Base-by-base conservation (phyloP, 1,140 invertebrate genomes). In the Polypedilum vanderplanki region DNA sequence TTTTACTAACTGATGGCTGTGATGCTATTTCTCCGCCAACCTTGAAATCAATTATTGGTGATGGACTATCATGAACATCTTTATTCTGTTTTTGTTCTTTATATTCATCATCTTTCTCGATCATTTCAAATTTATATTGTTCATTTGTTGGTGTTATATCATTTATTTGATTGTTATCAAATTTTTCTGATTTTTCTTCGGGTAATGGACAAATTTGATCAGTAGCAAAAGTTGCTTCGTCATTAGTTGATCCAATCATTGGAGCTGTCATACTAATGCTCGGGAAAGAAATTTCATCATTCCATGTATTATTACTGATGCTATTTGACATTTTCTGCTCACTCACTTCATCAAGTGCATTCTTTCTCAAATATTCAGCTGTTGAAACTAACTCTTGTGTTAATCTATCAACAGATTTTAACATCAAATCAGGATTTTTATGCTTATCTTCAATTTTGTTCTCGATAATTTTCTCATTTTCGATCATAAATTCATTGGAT, bases 251-350 rank as follows among this genome's bases (percentile, higher is more conserved):
- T 0, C 87, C 86, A 0, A 89, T 85, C 74, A 91, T 81, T 0
- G 91, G 91, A 0, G 88, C 88, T 41, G 90, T 90, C 18, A 89
- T 87, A 75, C 91, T 93, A 17, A 93, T 88, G 65, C 89, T 93
- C 0, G 91, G 91, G 79, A 92, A 93, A 0, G 90, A 90, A 46
- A 91, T 83, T 78, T 91, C 88, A 76, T 92, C 91, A 78, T 90
- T 91, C 91, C 91, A 93, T 0, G 90, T 92, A 78, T 90, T 90
- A 75, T 84, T 86, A 0, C 80, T 78, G 41, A 81, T 78, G 75
- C 84, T 85, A 15, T 82, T 81, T 46, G 82, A 84, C 82, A 85
- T 81, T 78, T 84, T 84, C 1, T 83, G 82, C 76, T 84, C 83
- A 1, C 79, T 83, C 41, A 20, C 75, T 4, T 75, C 74, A 40